phyloP scores from a whole-genome alignment of 2,113 vertebrate genomes.

The Cyprinodon brontotheroides region DNA sequence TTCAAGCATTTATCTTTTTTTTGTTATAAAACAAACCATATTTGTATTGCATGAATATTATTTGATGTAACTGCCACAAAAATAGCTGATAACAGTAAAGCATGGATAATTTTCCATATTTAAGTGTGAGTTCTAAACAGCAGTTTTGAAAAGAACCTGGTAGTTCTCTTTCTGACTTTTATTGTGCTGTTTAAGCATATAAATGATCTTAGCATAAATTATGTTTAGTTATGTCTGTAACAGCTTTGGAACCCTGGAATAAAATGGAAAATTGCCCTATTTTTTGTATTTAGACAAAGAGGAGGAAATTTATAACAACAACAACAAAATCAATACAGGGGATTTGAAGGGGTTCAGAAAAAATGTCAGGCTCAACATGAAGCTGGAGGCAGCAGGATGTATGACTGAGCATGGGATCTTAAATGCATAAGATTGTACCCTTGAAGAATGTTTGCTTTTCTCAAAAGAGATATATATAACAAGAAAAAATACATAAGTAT shows the following conservation, averaged over 20 bases:
- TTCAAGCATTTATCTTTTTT: background rate
- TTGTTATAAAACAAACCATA: background rate
- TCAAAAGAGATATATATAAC: background rate
- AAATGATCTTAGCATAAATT: background rate
- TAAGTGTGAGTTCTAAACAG: background rate
- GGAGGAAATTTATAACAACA: background rate
- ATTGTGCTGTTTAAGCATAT: too few species aligned
- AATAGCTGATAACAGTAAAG: background rate
- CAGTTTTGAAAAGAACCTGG: background rate
- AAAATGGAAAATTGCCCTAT: background rate
- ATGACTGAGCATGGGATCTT: background rate
- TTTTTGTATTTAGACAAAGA: background rate
- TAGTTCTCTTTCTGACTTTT: too few species aligned
- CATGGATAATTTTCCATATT: background rate
- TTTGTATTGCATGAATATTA: too few species aligned
- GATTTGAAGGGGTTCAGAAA: slow-evolving; percentile 1
- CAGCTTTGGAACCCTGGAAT: background rate
- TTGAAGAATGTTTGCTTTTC: slow-evolving; percentile 3
- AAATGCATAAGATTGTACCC: background rate
- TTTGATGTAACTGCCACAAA: background rate
- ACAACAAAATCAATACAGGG: background rate
- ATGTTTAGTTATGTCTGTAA: background rate
- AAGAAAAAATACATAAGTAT: slow-evolving; percentile 6
- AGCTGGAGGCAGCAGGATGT: background rate
- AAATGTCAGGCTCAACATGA: background rate